Percentiles rank a stretch among this genome's conserved stretches.
Evolutionary conservation across 2,113 vertebrate genomes (phyloP).

Genomic region (Otocyon megalotis): DNA sequence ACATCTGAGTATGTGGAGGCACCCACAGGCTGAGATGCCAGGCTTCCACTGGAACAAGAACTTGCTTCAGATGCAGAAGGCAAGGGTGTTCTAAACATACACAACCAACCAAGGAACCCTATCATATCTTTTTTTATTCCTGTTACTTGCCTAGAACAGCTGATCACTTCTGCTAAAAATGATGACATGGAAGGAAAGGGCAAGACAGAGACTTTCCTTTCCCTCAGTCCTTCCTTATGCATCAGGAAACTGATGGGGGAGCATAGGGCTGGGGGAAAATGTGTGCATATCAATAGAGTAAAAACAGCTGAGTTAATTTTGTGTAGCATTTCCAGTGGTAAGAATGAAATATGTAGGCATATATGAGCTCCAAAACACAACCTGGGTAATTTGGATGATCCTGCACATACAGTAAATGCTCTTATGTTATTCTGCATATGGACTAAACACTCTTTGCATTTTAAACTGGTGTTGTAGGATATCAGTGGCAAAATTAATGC

Average conservation of each 20-base stretch:
- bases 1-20: not conserved
- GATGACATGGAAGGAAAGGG: not conserved
- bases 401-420: not conserved
- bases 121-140: not conserved
- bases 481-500: not conserved
- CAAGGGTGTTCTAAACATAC: not conserved
- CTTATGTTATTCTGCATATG: not conserved
- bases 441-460: not conserved
- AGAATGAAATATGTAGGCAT: not conserved
- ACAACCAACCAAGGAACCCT: not conserved
- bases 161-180: not conserved
- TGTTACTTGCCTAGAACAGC: not conserved
- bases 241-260: not conserved
- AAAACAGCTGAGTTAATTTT: not conserved
- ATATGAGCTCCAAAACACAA: not conserved
- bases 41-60: not conserved
- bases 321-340: not conserved
- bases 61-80: not conserved
- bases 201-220: not conserved
- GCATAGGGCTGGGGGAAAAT: not conserved
- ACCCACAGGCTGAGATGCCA: not conserved
- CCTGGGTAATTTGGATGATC: not conserved
- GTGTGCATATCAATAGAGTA: not conserved
- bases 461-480: not conserved
- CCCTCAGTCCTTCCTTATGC: not conserved